Base-by-base conservation (phyloP, 2,113 vertebrate genomes). In the Pavo muticus region DNA sequence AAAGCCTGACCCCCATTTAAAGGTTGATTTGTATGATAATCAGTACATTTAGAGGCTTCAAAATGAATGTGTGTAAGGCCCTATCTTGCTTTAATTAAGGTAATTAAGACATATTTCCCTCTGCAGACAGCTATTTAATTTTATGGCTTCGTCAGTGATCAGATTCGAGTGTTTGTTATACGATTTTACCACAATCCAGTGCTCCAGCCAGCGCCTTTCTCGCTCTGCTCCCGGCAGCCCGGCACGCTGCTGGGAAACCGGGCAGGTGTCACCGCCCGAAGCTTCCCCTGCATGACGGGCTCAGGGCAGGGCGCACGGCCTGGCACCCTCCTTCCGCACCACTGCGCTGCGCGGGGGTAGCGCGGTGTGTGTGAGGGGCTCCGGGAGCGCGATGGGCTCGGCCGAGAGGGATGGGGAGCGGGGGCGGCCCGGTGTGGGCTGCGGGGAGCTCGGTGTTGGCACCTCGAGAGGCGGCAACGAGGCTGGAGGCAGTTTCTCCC, bases 71-170 rank as follows among this genome's bases (percentile, higher is more conserved):
- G 71, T 67, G 63, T 54, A 95, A 88, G 83, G 91, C 72, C 85
- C 77, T 97, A 70, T 79, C 89, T 94, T 95, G 90, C 92, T 93
- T 97, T 97, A 97, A 96, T 95, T 95, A 97, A 98, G 90, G 88
- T 88, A 95, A 97, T 97, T 97, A 97, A 96, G 95, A 92, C 93
- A 76, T 95, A 96, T 94, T 98, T 97, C 79, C 92, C 90, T 89
- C 70, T 68, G 72, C 93, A 96, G 94, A 96, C 81, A 91, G 93
- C 92, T 93, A 95, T 97, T 97, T 97, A 92, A 93, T 96, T 95
- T 96, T 96, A 97, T 84, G 84, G 79, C 94, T 96, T 84, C 75
- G 75, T 95, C 96, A 78, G 82, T 85, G 92, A 97, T 95, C 85
- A 93, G 90, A 94, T 91, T 68, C 85, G 90, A 94, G 88, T 96